Conservation (phyloP, 2,113 vertebrate genomes). For the Passer domesticus region DNA sequence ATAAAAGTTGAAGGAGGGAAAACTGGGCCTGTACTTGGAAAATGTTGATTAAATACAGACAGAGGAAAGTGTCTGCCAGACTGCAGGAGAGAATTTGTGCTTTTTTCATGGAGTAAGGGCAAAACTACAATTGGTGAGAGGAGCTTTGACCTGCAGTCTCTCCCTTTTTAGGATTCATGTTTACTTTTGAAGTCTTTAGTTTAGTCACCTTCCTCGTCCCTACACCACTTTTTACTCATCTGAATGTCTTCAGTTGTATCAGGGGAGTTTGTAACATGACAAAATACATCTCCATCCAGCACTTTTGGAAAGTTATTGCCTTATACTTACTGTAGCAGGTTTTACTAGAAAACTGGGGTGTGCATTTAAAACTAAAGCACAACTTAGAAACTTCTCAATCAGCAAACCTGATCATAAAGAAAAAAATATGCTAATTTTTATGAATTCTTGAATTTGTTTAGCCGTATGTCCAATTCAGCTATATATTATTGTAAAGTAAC, state of each 20-base stretch:
- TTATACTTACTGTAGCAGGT: not conserved
- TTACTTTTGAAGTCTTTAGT: not conserved
- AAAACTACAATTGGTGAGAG: not conserved
- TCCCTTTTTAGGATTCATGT: not conserved
- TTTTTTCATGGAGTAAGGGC: not conserved
- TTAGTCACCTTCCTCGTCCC: not conserved
- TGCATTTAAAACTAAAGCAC: not conserved
- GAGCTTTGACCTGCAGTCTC: not conserved
- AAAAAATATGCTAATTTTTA: not conserved
- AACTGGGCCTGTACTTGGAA: constrained; percentile 27
- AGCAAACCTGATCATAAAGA: not conserved
- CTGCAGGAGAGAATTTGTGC: not conserved
- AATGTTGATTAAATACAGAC: constrained; percentile 45
- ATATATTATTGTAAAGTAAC: not conserved
- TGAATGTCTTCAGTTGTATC: not conserved
- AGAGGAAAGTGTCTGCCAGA: constrained; percentile 5
- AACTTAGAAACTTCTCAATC: accelerated
- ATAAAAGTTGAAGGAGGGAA: constrained; percentile 12
- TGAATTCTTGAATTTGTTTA: not conserved
- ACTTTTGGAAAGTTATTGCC: not conserved
- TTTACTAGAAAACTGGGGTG: not conserved
- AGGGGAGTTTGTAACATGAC: not conserved
- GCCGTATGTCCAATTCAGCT: not conserved
- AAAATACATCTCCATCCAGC: not conserved
- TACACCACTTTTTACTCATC: not conserved